These are phyloP conservation scores for Megamerina dolium DNA, from an alignment of 2,888 invertebrate species.

Conservation along the genomic window DNA sequence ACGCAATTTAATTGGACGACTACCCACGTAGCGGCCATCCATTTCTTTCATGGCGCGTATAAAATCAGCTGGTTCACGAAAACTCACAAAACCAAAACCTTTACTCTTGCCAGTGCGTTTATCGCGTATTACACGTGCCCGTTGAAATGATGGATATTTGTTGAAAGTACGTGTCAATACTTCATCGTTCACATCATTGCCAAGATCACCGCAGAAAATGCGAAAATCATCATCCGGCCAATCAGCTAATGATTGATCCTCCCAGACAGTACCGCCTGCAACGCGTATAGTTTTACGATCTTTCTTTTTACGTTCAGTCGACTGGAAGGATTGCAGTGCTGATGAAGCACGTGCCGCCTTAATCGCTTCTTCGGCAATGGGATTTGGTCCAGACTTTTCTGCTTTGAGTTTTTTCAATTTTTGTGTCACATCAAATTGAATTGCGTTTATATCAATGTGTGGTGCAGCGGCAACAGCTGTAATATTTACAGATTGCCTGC, in stretches of 20 bases:
- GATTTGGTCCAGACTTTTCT: conserved; percentile 60
- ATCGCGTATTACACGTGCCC: conserved; percentile 93
- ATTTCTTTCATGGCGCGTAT: conserved; percentile 98
- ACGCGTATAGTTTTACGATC: conserved; percentile 65
- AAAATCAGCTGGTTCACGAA: conserved; percentile 95
- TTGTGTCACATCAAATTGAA: conserved; percentile 56
- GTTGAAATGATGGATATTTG: conserved; percentile 87
- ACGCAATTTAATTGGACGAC: conserved; percentile 92
- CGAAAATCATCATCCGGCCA: conserved; percentile 99
- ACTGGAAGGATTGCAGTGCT: conserved; percentile 55
- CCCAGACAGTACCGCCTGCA: conserved; percentile 95
- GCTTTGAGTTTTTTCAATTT: conserved; percentile 59
- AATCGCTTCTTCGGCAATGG: conserved; percentile 59
- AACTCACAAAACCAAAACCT: conserved; percentile 98
- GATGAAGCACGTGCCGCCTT: conserved; percentile 58
- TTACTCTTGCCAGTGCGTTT: conserved; percentile 96
- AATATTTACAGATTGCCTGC: conserved; percentile 50
- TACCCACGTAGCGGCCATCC: conserved; percentile 99
- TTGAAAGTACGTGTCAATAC: conserved; percentile 92
- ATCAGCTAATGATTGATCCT: conserved; percentile 86
- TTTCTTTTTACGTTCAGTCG: conserved; percentile 51
- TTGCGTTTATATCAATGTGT: conserved; percentile 52
- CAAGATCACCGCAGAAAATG: conserved; percentile 98
- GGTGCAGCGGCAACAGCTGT: conserved; percentile 39
- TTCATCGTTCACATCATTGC: conserved; percentile 98